Evolutionary conservation across 2,888 invertebrate genomes (phyloP).

Genomic region (Holacanthella duospinosa): DNA sequence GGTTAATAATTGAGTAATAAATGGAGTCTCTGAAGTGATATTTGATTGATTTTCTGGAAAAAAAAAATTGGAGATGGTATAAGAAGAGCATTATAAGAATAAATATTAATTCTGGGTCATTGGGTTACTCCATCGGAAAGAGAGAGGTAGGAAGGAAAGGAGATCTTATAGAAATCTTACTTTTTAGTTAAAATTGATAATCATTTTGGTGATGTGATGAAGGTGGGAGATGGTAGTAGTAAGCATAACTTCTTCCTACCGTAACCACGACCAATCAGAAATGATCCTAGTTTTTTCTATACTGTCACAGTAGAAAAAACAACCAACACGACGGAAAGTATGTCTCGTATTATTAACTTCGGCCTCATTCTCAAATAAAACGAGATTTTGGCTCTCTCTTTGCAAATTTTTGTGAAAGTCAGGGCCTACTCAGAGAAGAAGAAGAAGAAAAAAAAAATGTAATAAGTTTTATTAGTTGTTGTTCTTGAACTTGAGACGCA

Average conservation of each 20-base stretch:
- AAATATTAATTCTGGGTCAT: slow-evolving; percentile 9
- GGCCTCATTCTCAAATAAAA: slow-evolving; percentile 6
- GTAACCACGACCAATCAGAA: not conserved
- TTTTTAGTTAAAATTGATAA: not conserved
- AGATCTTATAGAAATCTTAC: no score
- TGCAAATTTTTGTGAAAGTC: slow-evolving; percentile 10
- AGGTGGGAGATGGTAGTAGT: not conserved
- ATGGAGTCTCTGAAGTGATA: no score
- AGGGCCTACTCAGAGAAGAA: no score
- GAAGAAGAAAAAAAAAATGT: no score
- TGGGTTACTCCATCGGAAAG: slow-evolving; percentile 6
- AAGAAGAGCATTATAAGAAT: no score
- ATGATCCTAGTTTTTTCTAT: no score
- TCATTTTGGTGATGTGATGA: not conserved
- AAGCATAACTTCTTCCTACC: not conserved
- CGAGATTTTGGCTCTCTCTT: slow-evolving; percentile 3
- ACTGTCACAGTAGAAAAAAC: not conserved
- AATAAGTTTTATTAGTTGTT: no score
- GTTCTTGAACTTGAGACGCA: not conserved
- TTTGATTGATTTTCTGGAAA: no score
- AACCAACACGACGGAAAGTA: not conserved
- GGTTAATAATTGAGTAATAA: no score
- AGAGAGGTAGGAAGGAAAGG: not conserved
- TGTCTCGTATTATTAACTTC: not conserved
- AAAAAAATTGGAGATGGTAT: no score